Evolutionary conservation across 2,113 vertebrate species (phyloP).

Genomic region (Donacobius atricapilla): DNA sequence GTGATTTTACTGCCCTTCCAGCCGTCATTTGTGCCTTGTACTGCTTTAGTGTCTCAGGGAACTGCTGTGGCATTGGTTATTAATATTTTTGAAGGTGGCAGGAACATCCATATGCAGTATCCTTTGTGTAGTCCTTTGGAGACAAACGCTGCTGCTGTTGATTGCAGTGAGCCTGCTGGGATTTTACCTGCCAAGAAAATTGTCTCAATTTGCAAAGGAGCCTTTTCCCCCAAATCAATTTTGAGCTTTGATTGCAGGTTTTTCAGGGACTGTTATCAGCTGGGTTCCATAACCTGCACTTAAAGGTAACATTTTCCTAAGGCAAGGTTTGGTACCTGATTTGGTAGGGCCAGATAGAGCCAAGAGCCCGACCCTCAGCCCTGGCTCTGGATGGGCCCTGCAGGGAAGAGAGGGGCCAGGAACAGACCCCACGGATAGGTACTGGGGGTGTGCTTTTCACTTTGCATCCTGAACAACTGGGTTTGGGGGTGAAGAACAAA

Average conservation of each 20-base stretch:
- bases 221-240: background rate
- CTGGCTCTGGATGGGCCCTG: background rate
- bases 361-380: background rate
- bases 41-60: background rate
- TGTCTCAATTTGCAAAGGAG: background rate
- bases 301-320: background rate
- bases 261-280: background rate
- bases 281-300: background rate
- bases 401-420: background rate
- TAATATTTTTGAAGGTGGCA: background rate
- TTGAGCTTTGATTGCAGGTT: background rate
- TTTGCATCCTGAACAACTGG: background rate
- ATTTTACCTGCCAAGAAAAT: background rate
- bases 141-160: background rate
- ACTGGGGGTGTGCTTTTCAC: background rate
- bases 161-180: background rate
- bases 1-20: background rate
- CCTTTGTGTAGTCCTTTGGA: background rate
- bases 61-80: background rate
- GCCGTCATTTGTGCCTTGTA: rapidly evolving
- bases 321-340: background rate
- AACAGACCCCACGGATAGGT: background rate
- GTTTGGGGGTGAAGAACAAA: background rate
- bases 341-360: background rate
- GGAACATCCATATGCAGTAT: background rate